These are phyloP conservation scores for Papilio helenus DNA, from an alignment of 1,140 invertebrate species.

Conservation along the genomic window DNA sequence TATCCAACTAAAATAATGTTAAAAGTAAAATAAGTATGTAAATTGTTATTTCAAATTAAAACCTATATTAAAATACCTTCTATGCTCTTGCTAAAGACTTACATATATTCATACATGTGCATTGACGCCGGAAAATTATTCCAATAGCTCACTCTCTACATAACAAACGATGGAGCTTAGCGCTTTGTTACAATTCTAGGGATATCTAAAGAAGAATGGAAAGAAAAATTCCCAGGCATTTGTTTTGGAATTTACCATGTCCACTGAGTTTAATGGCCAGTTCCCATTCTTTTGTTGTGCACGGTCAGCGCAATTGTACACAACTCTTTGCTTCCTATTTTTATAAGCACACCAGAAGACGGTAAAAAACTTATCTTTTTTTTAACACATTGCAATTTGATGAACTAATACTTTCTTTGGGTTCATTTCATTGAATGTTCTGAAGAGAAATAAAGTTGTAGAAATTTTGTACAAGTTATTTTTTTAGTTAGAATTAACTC, in stretches of 20 bases:
- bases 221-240: constrained; percentile 17
- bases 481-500: too few species aligned
- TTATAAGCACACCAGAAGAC: neutral
- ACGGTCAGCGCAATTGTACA: neutral
- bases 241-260: constrained; percentile 1
- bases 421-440: too few species aligned
- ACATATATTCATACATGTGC: neutral
- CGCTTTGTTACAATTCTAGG: neutral
- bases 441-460: neutral
- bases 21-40: neutral
- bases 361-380: neutral
- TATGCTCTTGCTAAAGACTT: neutral
- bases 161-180: neutral
- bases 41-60: neutral
- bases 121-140: neutral
- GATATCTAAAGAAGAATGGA: constrained; percentile 12
- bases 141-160: neutral
- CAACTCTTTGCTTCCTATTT: neutral
- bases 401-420: too few species aligned
- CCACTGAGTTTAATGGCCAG: constrained; percentile 3
- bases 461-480: neutral
- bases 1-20: neutral
- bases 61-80: neutral
- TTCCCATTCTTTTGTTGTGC: constrained; percentile 2
- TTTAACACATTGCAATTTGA: too few species aligned